Percentiles rank a stretch among this genome's conserved stretches.
Conservation (phyloP, 2,888 invertebrate genomes). For the Cecidostiba fungosa region DNA sequence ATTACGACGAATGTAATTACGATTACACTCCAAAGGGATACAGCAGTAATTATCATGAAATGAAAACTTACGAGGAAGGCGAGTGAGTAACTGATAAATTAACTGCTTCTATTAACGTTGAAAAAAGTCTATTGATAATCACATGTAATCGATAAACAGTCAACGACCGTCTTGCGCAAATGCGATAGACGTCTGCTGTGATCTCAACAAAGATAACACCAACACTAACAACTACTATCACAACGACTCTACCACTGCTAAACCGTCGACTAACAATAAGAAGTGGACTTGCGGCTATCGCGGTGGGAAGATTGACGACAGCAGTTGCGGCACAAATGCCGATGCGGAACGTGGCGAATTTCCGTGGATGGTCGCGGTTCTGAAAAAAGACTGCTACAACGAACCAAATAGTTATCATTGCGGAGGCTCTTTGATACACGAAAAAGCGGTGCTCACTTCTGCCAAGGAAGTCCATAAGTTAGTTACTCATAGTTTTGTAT, state of each 20-base stretch:
- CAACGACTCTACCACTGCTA: not conserved
- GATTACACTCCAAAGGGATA: constrained; percentile 8
- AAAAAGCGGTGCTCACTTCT: constrained; percentile 16
- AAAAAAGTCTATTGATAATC: not conserved
- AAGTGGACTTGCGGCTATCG: constrained; percentile 19
- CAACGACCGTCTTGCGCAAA: constrained; percentile 10
- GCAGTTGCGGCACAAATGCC: not conserved
- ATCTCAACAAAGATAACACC: not conserved
- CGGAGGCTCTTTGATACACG: constrained; percentile 38
- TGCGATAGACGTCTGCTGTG: constrained; percentile 31
- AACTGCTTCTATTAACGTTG: not conserved
- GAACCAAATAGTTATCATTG: not conserved
- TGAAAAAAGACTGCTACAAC: not conserved
- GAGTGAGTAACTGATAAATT: constrained; percentile 14
- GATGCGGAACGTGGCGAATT: constrained; percentile 25
- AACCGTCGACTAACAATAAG: not conserved
- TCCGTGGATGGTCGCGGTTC: constrained; percentile 35
- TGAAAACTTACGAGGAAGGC: not conserved
- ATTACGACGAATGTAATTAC: not conserved
- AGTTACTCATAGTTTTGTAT: not conserved
- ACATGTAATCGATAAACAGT: not conserved
- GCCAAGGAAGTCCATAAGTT: constrained; percentile 30
- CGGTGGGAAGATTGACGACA: not conserved
- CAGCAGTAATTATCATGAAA: not conserved
- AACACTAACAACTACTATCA: not conserved